Evolutionary conservation across 2,797 vertebrate genomes (phyloP), one percentile per base, ranked within the genome.

Genomic region (Dicrostonyx torquatus): DNA sequence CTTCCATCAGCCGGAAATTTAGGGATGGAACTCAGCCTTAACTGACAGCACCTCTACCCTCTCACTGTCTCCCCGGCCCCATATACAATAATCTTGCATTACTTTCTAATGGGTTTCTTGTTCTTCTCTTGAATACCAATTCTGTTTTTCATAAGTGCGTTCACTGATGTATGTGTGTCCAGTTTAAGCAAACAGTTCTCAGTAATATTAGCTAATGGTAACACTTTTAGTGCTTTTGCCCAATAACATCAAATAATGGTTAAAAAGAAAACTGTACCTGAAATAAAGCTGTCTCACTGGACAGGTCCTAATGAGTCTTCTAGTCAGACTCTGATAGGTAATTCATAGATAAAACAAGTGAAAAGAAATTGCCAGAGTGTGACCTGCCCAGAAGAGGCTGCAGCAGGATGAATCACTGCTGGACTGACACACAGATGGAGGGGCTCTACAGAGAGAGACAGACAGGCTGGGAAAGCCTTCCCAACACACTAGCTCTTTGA

Each of bases 71-170:
- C 45, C 34, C 18, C 18, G 14, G 50, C 5, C 50, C 50, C n/a
- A 18, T 31, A 58, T 20, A 73, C 55, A 82, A 86, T 85, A 89
- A 92, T 34, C 22, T 94, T 87, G 58, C 11, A 92, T 24, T 95
- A 31, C 17, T 94, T 9, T 55, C 24, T 90, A 76, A 6, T 91
- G 4, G 96, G 87, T 91, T 60, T 62, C 26, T 87, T 45, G 0
- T 78, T 93, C 45, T 85, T 88, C 83, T 87, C 94, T 73, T 84
- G 75, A 94, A 92, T 31, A 92, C 40, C 82, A 95, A 91, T 87
- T 94, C 31, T 87, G 77, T 31, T 92, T 95, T 92, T 84, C 91
- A 86, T 55, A 94, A 91, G n/a, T 6, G 89, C n/a, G 6, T 75
- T 73, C 62, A 62, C 24, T 86, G 66, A 40, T 94, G 2, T 79